Conservation (phyloP, 2,113 vertebrate genomes). For the Empidonax alnorum region DNA sequence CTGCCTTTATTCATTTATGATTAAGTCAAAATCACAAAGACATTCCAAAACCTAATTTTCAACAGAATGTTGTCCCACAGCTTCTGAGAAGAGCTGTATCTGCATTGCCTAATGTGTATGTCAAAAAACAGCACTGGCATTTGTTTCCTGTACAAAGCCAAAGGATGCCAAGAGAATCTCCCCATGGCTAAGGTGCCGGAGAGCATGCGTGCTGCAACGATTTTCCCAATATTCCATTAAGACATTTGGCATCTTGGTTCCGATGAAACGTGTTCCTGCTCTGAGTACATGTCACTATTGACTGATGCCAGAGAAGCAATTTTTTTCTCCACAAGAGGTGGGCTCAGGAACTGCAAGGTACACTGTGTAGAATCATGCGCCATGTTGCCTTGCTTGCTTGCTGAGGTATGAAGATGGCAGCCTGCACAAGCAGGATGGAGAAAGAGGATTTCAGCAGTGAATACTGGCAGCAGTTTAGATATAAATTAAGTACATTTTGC, state of each 20-base stretch:
- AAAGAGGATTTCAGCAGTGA: not conserved
- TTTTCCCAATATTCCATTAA: not conserved
- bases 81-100: not conserved
- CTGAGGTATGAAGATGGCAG: not conserved
- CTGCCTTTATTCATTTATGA: not conserved
- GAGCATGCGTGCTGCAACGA: accelerated
- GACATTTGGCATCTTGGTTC: not conserved
- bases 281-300: not conserved
- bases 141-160: not conserved
- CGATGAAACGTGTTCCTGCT: not conserved
- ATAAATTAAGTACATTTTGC: not conserved
- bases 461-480: not conserved
- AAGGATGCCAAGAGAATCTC: not conserved
- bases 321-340: not conserved
- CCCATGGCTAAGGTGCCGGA: not conserved
- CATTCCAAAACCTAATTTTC: not conserved
- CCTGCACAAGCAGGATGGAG: not conserved
- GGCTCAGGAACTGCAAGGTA: not conserved
- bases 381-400: not conserved
- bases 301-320: not conserved
- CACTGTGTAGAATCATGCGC: not conserved
- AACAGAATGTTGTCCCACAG: not conserved
- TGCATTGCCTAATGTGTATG: not conserved
- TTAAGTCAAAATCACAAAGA: not conserved
- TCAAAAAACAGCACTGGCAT: not conserved